These are phyloP conservation scores for Sebastes dallii DNA, from an alignment of 2,797 vertebrate genomes.

Conservation along the genomic window DNA sequence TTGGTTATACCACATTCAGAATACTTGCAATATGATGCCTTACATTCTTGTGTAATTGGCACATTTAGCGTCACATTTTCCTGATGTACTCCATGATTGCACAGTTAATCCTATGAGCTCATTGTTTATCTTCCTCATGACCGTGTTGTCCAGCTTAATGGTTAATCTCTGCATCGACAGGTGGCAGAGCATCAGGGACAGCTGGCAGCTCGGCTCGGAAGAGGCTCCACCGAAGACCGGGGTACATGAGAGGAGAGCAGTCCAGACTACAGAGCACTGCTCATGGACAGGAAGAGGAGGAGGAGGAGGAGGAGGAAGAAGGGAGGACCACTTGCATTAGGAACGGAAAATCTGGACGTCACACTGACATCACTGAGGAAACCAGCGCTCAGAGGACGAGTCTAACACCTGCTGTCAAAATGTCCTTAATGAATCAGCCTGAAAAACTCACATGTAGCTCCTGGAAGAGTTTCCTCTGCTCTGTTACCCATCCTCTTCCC, in stretches of 20 bases:
- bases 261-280: constrained; percentile 51
- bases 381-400: constrained; percentile 19
- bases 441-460: constrained; percentile 13
- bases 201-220: constrained; percentile 62
- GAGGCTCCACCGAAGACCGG: constrained; percentile 82
- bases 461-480: constrained; percentile 12
- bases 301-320: constrained; percentile 25
- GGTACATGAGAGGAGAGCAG: constrained; percentile 84
- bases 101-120: constrained; percentile 47
- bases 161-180: constrained; percentile 78
- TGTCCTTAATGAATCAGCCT: constrained; percentile 23
- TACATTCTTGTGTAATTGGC: constrained; percentile 1
- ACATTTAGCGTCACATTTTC: not conserved
- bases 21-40: not conserved
- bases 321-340: constrained; percentile 31
- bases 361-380: constrained; percentile 25
- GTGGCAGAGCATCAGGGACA: constrained; percentile 70
- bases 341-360: constrained; percentile 53
- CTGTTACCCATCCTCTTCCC: constrained; percentile 8
- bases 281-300: constrained; percentile 45
- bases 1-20: not conserved
- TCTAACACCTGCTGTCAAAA: constrained; percentile 33
- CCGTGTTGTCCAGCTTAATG: constrained; percentile 62
- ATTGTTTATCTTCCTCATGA: constrained; percentile 49
- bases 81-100: not conserved